Conservation (phyloP, 2,888 invertebrate genomes). For the Ctenicera cuprea region DNA sequence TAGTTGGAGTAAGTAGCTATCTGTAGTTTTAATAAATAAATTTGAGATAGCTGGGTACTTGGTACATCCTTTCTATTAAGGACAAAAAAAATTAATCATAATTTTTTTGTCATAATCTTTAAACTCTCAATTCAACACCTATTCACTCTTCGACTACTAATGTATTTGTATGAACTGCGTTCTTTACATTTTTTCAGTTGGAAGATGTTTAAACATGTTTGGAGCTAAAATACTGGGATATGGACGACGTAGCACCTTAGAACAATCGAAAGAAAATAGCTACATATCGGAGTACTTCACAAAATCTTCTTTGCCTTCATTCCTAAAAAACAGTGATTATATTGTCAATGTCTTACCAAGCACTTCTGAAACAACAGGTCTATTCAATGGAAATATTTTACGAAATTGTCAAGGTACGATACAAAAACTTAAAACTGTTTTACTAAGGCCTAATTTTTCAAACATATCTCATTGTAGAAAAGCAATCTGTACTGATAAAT, state of each 20-base stretch:
- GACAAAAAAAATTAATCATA: too few relatives aligned
- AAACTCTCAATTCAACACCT: too few relatives aligned
- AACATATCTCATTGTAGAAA: slow-evolving; percentile 58
- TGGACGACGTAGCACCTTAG: slow-evolving; percentile 50
- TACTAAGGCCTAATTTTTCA: neutral
- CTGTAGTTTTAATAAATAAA: too few relatives aligned
- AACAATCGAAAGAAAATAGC: slow-evolving; percentile 39
- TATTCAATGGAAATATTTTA: slow-evolving; percentile 73
- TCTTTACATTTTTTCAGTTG: slow-evolving; percentile 71
- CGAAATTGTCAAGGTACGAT: slow-evolving; percentile 72
- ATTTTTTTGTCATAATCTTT: too few relatives aligned
- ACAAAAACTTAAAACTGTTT: slow-evolving; percentile 12
- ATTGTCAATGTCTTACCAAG: slow-evolving; percentile 75
- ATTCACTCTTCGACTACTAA: too few relatives aligned
- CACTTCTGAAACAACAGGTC: slow-evolving; percentile 72
- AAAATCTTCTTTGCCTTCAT: slow-evolving; percentile 63
- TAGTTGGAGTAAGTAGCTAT: slow-evolving; percentile 68
- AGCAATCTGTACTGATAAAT: slow-evolving; percentile 75
- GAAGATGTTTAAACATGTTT: slow-evolving; percentile 70
- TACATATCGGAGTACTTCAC: slow-evolving; percentile 64
- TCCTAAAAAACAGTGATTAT: slow-evolving; percentile 75
- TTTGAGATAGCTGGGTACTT: too few relatives aligned
- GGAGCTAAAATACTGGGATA: slow-evolving; percentile 69
- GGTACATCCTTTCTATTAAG: too few relatives aligned
- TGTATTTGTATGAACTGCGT: too few relatives aligned